These are phyloP conservation scores for Decapterus maruadsi DNA, from an alignment of 2,797 vertebrate genomes.

Conservation along the genomic window DNA sequence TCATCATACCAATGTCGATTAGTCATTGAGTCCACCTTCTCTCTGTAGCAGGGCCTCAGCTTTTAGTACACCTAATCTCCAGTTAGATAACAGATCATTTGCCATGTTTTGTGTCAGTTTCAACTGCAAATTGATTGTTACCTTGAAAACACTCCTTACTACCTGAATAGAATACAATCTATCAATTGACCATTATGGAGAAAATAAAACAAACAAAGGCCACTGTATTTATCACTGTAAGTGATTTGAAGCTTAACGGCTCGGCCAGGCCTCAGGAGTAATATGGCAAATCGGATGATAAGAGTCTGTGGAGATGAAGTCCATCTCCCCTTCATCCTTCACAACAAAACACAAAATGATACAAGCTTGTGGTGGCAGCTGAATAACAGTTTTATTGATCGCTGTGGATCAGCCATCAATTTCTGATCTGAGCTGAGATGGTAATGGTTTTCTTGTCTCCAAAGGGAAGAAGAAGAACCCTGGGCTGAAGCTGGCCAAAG, in stretches of 20 bases:
- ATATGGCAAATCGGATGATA: not conserved
- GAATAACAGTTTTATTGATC: slow-evolving; percentile 20
- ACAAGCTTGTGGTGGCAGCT: slow-evolving; percentile 5
- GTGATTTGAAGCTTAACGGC: not conserved
- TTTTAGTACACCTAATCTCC: slow-evolving; percentile 64
- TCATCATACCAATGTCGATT: slow-evolving; percentile 72
- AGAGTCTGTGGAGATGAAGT: not conserved
- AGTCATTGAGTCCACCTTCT: slow-evolving; percentile 68
- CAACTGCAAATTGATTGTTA: slow-evolving; percentile 39
- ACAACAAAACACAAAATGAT: slow-evolving; percentile 1
- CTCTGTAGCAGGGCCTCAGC: slow-evolving; percentile 46
- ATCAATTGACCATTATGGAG: not conserved
- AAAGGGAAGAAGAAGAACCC: slow-evolving; percentile 94
- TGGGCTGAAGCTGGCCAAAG: slow-evolving; percentile 93
- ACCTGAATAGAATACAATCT: slow-evolving; percentile 10
- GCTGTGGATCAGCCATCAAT: too few species aligned
- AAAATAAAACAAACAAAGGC: slow-evolving; percentile 8
- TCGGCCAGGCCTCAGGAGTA: not conserved
- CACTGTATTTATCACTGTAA: slow-evolving; percentile 1
- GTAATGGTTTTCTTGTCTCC: slow-evolving; percentile 27
- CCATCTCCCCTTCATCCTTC: not conserved
- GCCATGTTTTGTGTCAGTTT: slow-evolving; percentile 30
- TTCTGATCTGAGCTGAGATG: not conserved
- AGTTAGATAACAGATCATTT: slow-evolving; percentile 63
- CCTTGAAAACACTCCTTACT: slow-evolving; percentile 24